phyloP scores from a whole-genome alignment of 2,888 invertebrate species.

The Ormyrus rosae region DNA sequence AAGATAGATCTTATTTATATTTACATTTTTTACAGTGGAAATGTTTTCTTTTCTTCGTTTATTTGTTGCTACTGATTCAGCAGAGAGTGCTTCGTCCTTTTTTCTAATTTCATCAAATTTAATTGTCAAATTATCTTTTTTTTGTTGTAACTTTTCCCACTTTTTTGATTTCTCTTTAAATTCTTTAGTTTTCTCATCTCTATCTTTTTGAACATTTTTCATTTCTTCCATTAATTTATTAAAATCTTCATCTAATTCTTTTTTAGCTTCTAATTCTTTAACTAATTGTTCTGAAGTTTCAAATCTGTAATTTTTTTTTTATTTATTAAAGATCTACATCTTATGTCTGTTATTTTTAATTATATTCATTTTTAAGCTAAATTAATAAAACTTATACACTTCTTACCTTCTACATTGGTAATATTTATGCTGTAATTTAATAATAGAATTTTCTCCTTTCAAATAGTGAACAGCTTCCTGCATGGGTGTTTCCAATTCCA shows the following conservation, averaged over 20 bases:
- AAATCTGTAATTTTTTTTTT: constrained; percentile 57
- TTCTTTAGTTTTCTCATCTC: constrained; percentile 78
- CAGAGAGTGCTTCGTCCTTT: constrained; percentile 78
- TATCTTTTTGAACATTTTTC: constrained; percentile 77
- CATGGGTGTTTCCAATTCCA: constrained; percentile 86
- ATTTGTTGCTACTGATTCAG: constrained; percentile 83
- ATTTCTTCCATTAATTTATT: constrained; percentile 76
- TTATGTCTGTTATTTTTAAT: not conserved
- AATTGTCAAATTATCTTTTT: constrained; percentile 78
- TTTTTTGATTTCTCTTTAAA: constrained; percentile 75
- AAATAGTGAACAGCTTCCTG: constrained; percentile 87
- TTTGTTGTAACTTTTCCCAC: constrained; percentile 79
- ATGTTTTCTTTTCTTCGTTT: constrained; percentile 87
- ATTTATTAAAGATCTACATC: not conserved
- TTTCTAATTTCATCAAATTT: constrained; percentile 76
- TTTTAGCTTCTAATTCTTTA: constrained; percentile 62
- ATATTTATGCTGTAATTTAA: constrained; percentile 73
- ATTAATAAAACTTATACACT: constrained; percentile 18
- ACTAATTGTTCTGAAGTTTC: constrained; percentile 61
- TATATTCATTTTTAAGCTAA: not conserved
- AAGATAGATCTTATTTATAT: constrained; percentile 36
- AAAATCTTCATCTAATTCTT: constrained; percentile 67
- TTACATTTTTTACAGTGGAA: constrained; percentile 78
- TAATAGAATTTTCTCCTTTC: constrained; percentile 86
- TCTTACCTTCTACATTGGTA: constrained; percentile 69